Percentiles rank a stretch among this genome's conserved stretches.
phyloP scores from a whole-genome alignment of 1,140 invertebrate genomes.

The Bombyx mandarina region DNA sequence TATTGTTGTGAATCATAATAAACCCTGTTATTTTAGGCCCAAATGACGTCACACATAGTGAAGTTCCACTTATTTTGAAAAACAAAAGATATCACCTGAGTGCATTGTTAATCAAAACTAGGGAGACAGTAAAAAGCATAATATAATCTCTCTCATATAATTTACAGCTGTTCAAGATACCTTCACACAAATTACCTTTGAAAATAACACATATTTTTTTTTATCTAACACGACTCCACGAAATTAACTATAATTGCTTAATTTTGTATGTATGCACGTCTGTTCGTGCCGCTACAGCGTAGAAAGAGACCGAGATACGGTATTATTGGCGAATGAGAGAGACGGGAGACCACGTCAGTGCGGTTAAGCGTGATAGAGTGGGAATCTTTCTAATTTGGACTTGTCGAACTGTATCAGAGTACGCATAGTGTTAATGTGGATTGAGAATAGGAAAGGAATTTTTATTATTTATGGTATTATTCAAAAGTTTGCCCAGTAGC shows the following conservation, averaged over 20 bases:
- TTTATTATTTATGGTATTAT: no score
- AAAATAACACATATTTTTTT: conserved; percentile 60
- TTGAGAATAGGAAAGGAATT: no score
- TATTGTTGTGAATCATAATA: no score
- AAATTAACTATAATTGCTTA: conserved; percentile 70
- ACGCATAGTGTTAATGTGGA: not conserved
- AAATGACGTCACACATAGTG: no score
- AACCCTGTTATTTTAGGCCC: no score
- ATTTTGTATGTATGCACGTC: conserved; percentile 42
- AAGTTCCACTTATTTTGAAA: no score
- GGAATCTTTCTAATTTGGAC: not conserved
- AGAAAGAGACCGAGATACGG: conserved; percentile 32
- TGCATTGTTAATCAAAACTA: not conserved
- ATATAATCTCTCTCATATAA: conserved; percentile 32
- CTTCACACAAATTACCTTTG: conserved; percentile 67
- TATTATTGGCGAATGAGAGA: conserved; percentile 19
- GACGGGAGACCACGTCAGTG: conserved; percentile 12
- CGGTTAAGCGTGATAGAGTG: not conserved
- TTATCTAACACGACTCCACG: conserved; percentile 42
- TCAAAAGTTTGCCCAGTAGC: no score
- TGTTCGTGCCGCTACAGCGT: not conserved
- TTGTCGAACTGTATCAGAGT: not conserved
- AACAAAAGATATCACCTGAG: no score
- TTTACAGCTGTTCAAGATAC: conserved; percentile 64
- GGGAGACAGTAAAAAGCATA: conserved; percentile 2